Evolutionary conservation across 2,888 invertebrate species (phyloP), one percentile per base, ranked within the genome.

Genomic region (Xanthia togata): DNA sequence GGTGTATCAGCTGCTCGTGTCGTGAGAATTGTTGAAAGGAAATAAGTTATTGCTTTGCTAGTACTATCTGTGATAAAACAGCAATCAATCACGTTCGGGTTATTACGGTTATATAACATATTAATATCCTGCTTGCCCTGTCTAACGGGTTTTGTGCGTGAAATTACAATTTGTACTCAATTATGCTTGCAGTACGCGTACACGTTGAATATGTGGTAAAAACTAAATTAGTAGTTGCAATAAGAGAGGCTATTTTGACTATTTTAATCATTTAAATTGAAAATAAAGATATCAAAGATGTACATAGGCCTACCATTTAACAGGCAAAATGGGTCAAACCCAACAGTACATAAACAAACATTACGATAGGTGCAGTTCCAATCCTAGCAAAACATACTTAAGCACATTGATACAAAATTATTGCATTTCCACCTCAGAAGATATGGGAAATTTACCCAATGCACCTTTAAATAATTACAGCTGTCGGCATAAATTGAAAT

Each of bases 401-500:
- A 53, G 47, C 59, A 60, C 79, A 67, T 70, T 82, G 74, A 83
- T 82, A 75, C 53, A 79, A 82, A 82, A 83, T 83, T 82, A 82
- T 82, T 83, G 83, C 82, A 74, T 83, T 82, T 83, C 79, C 83
- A 79, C 74, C 72, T 38, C 9, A 59, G 71, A 79, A 83, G 83
- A 83, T 82, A 82, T 82, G 74, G 70, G 83, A 83, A 82, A 82
- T 83, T 83, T 82, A 83, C 82, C 74, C 74, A 83, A 75, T 57
- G 72, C 83, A 72, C 50, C 69, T 82, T 74, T 82, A 83, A 83
- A 82, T 82, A 83, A 83, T 82, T 82, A 83, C 62, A 72, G 69
- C 81, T 82, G 83, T 81, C 82, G 73, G 78, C 81, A 87, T 86
- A 85, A 87, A 85, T 87, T 70, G 50, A 79, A 82, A 82, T 69